phyloP scores from a whole-genome alignment of 2,797 vertebrate genomes.

The Oryzias sinensis region DNA sequence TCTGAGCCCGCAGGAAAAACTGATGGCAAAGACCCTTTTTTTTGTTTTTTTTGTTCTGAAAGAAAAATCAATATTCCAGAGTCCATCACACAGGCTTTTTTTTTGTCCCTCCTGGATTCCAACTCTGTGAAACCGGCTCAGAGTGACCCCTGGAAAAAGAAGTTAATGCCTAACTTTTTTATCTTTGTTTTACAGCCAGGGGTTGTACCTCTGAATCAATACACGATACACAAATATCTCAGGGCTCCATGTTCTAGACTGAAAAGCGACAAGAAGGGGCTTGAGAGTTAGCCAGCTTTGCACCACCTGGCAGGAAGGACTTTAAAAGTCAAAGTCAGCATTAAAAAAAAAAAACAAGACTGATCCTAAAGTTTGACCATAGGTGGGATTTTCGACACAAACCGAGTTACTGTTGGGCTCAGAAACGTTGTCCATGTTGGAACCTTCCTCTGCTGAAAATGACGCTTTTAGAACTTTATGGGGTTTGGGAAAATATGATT shows the following conservation, averaged over 20 bases:
- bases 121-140: conserved; percentile 75
- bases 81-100: conserved; percentile 62
- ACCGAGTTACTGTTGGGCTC: too few species aligned
- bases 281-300: conserved; percentile 58
- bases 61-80: conserved; percentile 77
- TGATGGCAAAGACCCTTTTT: conserved; percentile 52
- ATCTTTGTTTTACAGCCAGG: conserved; percentile 80
- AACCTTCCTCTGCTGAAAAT: too few species aligned
- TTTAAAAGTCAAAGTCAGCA: conserved; percentile 12
- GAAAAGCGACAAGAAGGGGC: conserved; percentile 47
- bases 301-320: conserved; percentile 52
- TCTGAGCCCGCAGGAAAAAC: conserved; percentile 66
- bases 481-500: too few species aligned
- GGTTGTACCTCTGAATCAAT: conserved; percentile 83
- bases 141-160: conserved; percentile 70
- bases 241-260: conserved; percentile 67
- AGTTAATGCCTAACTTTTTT: conserved; percentile 82
- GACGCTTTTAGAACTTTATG: too few species aligned
- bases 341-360: conserved; percentile 3
- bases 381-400: not conserved
- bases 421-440: too few species aligned
- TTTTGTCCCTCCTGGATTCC: conserved; percentile 40
- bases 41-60: conserved; percentile 40
- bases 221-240: conserved; percentile 78
- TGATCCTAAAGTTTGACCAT: not conserved